Evolutionary conservation across 2,797 vertebrate genomes (phyloP).

Genomic region (Sebastes itinus): DNA sequence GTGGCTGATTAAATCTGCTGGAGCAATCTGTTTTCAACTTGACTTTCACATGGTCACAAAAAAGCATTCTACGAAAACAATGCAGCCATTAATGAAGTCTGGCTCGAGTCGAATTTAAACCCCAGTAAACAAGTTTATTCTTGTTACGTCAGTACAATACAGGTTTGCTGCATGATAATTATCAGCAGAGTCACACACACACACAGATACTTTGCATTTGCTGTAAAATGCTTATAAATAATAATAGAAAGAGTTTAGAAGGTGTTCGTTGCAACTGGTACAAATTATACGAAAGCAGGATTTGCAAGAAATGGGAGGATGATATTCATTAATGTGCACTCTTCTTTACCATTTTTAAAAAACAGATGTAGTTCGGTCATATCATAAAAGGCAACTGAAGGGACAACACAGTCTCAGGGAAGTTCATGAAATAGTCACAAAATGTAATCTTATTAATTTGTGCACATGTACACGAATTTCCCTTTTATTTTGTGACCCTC

Average conservation of each 20-base stretch:
- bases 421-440: too few species aligned
- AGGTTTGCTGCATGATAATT: conserved; percentile 10
- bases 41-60: conserved; percentile 13
- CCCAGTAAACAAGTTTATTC: conserved; percentile 63
- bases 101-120: not conserved
- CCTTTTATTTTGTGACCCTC: too few species aligned
- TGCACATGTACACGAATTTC: too few species aligned
- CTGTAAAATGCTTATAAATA: conserved; percentile 42
- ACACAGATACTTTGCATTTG: conserved; percentile 21
- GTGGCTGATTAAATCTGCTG: not conserved
- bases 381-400: not conserved
- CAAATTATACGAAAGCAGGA: not conserved
- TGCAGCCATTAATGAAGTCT: not conserved
- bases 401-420: too few species aligned
- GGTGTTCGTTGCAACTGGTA: conserved; percentile 44
- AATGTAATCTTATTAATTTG: too few species aligned
- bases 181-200: conserved; percentile 1
- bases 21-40: conserved; percentile 24
- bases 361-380: not conserved
- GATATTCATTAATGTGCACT: not conserved
- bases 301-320: not conserved
- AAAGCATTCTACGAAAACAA: conserved; percentile 26
- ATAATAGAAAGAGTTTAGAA: conserved; percentile 17
- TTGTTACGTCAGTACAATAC: conserved; percentile 27
- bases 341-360: not conserved